Conservation (phyloP, 2,888 invertebrate species). For the Microdon myrmicae region DNA sequence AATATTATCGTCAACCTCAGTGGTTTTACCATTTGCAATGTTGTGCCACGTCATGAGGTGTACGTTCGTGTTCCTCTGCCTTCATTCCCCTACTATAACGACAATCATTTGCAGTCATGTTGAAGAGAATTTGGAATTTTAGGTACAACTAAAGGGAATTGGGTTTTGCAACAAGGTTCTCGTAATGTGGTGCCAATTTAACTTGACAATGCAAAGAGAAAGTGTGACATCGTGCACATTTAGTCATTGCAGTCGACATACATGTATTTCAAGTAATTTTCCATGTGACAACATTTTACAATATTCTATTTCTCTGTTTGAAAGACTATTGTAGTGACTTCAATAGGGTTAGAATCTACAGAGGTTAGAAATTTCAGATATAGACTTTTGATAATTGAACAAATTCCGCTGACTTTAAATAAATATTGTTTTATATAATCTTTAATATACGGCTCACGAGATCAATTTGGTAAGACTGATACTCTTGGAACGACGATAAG, state of each 20-base stretch:
- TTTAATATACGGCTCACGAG: too few relatives aligned
- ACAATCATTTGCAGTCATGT: conserved; percentile 46
- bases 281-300: conserved; percentile 18
- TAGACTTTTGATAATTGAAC: too few relatives aligned
- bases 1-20: neutral
- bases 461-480: too few relatives aligned
- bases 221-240: neutral
- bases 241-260: conserved; percentile 16
- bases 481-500: too few relatives aligned
- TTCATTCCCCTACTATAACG: conserved; percentile 10
- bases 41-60: conserved; percentile 5
- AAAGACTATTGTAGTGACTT: conserved; percentile 5
- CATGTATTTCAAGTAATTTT: conserved; percentile 16
- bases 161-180: conserved; percentile 21
- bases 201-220: too few relatives aligned
- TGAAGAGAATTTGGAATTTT: conserved; percentile 39
- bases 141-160: conserved; percentile 32
- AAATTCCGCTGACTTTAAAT: too few relatives aligned
- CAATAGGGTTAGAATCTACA: conserved; percentile 31
- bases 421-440: too few relatives aligned
- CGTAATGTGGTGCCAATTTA: conserved; percentile 1
- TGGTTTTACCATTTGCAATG: conserved; percentile 28
- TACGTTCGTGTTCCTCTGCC: neutral
- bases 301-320: neutral
- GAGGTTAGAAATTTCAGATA: too few relatives aligned